phyloP scores from a whole-genome alignment of 2,888 invertebrate genomes.

The Boloria selene region DNA sequence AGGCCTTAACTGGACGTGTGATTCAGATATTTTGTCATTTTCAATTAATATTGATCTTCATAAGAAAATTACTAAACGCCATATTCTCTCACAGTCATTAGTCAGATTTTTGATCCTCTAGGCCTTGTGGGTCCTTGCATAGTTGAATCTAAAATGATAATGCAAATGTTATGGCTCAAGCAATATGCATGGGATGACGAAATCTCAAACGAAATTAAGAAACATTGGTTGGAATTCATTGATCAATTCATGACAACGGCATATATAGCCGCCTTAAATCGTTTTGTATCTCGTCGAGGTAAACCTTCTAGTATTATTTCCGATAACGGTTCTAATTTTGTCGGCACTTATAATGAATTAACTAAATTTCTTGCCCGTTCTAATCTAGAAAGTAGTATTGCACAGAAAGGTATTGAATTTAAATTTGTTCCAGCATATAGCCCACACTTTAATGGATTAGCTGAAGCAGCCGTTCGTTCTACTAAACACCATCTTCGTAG shows the following conservation, averaged over 20 bases:
- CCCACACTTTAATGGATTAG: conserved; percentile 36
- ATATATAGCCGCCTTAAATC: conserved; percentile 29
- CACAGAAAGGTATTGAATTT: conserved; percentile 30
- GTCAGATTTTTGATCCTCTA: no score
- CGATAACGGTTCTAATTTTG: conserved; percentile 28
- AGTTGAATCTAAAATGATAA: no score
- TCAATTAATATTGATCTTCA: no score
- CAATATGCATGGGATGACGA: no score
- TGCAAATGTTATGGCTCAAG: no score
- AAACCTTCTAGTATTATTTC: conserved; percentile 23
- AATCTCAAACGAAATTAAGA: no score
- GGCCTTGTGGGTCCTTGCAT: no score
- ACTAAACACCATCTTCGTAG: conserved; percentile 33
- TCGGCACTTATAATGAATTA: conserved; percentile 26
- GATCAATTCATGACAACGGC: conserved; percentile 11
- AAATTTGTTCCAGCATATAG: conserved; percentile 39
- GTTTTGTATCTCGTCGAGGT: conserved; percentile 15
- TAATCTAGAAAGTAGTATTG: not conserved
- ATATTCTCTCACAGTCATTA: no score
- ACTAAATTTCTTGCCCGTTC: not conserved
- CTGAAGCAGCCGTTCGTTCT: conserved; percentile 36
- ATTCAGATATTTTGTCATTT: no score
- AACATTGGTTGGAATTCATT: no score
- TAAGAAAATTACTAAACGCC: no score
- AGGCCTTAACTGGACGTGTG: no score